These are phyloP conservation scores for Pocota personata DNA, from an alignment of 2,888 invertebrate species.

Conservation along the genomic window DNA sequence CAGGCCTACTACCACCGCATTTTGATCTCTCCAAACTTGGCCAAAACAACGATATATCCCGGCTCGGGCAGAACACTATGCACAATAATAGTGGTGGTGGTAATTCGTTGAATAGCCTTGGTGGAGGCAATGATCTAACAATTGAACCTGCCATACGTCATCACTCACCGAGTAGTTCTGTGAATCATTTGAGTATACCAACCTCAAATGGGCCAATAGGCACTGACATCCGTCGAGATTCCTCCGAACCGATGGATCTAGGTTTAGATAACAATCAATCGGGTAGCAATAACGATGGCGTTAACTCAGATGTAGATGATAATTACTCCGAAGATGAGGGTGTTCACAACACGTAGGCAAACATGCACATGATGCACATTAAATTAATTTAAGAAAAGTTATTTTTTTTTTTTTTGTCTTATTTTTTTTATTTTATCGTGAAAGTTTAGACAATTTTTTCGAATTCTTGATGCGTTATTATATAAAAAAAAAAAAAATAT, in stretches of 20 bases:
- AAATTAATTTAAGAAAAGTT: slow-evolving; percentile 47
- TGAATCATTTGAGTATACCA: slow-evolving; percentile 63
- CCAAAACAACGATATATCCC: slow-evolving; percentile 63
- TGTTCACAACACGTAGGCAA: slow-evolving; percentile 80
- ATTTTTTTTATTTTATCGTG: slow-evolving; percentile 30
- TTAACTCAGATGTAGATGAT: slow-evolving; percentile 81
- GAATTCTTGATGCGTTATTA: slow-evolving; percentile 59
- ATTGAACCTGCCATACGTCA: slow-evolving; percentile 81
- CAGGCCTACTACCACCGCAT: slow-evolving; percentile 81
- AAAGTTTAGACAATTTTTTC: slow-evolving; percentile 39
- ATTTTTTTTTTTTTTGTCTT: slow-evolving; percentile 42
- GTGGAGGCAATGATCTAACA: slow-evolving; percentile 76
- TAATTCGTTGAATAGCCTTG: slow-evolving; percentile 39
- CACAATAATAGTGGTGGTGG: slow-evolving; percentile 74
- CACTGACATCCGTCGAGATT: slow-evolving; percentile 80
- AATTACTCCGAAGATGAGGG: slow-evolving; percentile 82
- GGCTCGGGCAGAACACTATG: slow-evolving; percentile 54
- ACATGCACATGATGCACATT: slow-evolving; percentile 32
- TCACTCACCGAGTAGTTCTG: slow-evolving; percentile 75
- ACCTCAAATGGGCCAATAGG: slow-evolving; percentile 56
- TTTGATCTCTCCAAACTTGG: slow-evolving; percentile 82
- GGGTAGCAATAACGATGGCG: slow-evolving; percentile 80
- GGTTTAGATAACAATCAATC: slow-evolving; percentile 81
- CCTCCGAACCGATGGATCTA: slow-evolving; percentile 82
- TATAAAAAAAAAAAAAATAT: too few relatives aligned